Percentiles rank a stretch among this genome's conserved stretches.
Conservation (phyloP, 2,888 invertebrate genomes). For the Therioaphis trifolii region DNA sequence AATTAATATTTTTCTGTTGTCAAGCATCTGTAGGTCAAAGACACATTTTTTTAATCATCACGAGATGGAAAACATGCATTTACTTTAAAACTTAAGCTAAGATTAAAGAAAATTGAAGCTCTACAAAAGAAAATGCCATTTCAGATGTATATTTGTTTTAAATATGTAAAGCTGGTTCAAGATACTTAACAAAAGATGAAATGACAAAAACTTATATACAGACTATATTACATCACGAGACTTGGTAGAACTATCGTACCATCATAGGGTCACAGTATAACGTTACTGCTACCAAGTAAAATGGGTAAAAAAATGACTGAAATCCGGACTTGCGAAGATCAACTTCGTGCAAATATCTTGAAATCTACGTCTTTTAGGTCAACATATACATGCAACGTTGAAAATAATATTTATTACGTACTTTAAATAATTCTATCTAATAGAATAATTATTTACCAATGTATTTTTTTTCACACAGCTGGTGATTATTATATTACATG, state of each 20-base stretch:
- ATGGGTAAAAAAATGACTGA: background rate
- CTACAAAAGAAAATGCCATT: background rate
- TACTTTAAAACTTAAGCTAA: background rate
- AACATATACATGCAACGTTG: background rate
- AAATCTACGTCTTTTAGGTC: no score
- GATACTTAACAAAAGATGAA: slow-evolving; percentile 5
- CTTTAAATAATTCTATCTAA: no score
- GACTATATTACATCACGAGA: slow-evolving; percentile 1
- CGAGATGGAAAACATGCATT: background rate
- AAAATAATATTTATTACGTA: no score
- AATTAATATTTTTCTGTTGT: no score
- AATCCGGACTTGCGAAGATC: background rate
- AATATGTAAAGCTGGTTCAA: slow-evolving; percentile 27
- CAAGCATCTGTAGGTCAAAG: no score
- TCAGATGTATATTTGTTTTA: slow-evolving; percentile 32
- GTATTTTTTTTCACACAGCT: no score
- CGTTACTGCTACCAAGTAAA: slow-evolving; percentile 3
- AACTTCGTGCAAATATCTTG: background rate
- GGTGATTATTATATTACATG: no score
- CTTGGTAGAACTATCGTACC: slow-evolving; percentile 14
- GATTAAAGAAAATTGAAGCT: background rate
- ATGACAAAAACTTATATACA: background rate
- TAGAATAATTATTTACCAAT: no score
- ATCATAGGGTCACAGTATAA: background rate
- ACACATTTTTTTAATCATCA: background rate